Evolutionary conservation across 2,113 vertebrate genomes (phyloP), one percentile per base, ranked within the genome.

Genomic region (Struthidea cinerea): DNA sequence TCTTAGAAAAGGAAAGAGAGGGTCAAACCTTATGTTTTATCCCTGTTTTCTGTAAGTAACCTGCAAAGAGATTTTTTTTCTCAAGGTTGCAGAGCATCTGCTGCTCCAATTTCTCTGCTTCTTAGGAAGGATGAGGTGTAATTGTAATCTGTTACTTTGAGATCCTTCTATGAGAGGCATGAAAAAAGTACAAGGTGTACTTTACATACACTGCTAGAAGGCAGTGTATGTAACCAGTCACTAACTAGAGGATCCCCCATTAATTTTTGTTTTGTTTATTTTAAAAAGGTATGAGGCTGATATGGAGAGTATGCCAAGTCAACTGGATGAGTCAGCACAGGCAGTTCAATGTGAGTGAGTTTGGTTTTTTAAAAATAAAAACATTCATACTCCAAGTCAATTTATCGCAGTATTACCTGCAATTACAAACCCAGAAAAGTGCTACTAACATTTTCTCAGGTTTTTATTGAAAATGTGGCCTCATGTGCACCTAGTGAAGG

Each of bases 201-300:
- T n/a, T n/a, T n/a, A n/a, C n/a, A n/a, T n/a, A n/a, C 84, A 55
- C 20, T 83, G n/a, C 44, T 64, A 46, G 44, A 46, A 93, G 41
- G 21, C 33, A 60, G 16, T 4, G 13, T 39, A 3, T 44, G 32
- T 64, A 59, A 50, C 33, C 60, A 61, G 37, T 16, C 44, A 21
- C 33, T 19, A 27, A 20, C 14, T 33, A 56, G 53, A 78, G 57
- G n/a, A 17, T 35, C 1, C 1, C 9, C 60, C 44, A 26, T 60
- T 95, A 84, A 95, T 94, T 92, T 94, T 88, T 75, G 18, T 15
- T 95, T 93, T 96, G 47, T 93, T 93, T 95, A 24, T 93, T 96
- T 84, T 65, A 6, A 70, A 91, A 94, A 82, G 70, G 67, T 70
- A 1, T 87, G 57, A 35, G 79, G 49, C 83, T 90, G 79, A 18